Conservation (phyloP, 1,140 invertebrate genomes). For the Diorhabda carinulata region DNA sequence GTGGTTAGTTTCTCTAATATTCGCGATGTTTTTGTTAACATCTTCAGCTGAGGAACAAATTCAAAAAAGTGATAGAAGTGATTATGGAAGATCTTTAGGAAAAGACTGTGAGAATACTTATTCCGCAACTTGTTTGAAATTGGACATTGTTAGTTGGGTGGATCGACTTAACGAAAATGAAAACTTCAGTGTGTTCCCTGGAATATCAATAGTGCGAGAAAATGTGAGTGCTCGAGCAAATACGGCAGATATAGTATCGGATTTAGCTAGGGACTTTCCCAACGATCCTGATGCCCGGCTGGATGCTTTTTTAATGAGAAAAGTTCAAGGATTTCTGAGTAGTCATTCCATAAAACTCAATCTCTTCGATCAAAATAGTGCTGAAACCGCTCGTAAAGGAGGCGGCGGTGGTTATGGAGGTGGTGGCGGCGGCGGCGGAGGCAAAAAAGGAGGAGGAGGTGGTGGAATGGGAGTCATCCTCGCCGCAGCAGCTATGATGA, state of each 20-base stretch:
- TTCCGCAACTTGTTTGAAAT: conserved; percentile 71
- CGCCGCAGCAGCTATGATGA: conserved; percentile 62
- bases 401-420: conserved; percentile 43
- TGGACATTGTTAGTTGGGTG: conserved; percentile 71
- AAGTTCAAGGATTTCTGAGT: conserved; percentile 66
- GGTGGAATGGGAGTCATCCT: conserved; percentile 57
- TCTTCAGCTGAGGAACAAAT: conserved; percentile 16
- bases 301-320: conserved; percentile 69
- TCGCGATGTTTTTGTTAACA: conserved; percentile 3
- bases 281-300: conserved; percentile 70
- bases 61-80: conserved; percentile 34
- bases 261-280: conserved; percentile 68
- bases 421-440: conserved; percentile 50
- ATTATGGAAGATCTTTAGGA: conserved; percentile 43
- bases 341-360: conserved; percentile 69
- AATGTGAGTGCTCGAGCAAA: conserved; percentile 53
- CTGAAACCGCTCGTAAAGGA: conserved; percentile 44
- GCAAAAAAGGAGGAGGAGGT: conserved; percentile 55
- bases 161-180: conserved; percentile 65
- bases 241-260: conserved; percentile 63
- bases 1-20: conserved; percentile 4
- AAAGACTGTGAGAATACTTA: conserved; percentile 68
- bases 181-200: conserved; percentile 63
- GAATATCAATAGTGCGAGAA: conserved; percentile 68
- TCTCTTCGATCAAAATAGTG: conserved; percentile 53